Percentiles rank a stretch among this genome's conserved stretches.
phyloP scores from a whole-genome alignment of 2,113 vertebrate species.

The pig (Sus scrofa) region T2T-Sscrofa CM000815.6:95867501-95868000 shows the following conservation, averaged over 20 bases:
- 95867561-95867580: not conserved
- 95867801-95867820: not conserved
- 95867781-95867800: not conserved
- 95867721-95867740: not conserved
- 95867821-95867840: not conserved
- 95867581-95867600: not conserved
- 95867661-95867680: not conserved
- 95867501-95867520: not conserved
- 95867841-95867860: not conserved
- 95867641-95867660: not conserved
- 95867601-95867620: constrained; percentile 19
- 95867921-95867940: not conserved
- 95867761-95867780: not conserved
- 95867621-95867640: not conserved
- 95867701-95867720: not conserved
- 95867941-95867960: not conserved
- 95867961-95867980: not conserved
- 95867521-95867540: not conserved
- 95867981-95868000: not conserved
- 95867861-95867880: constrained; percentile 34
- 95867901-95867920: not conserved
- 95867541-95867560: not conserved
- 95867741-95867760: not conserved
- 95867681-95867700: not conserved
- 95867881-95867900: not conserved